A percentile compares a stretch with the other conserved stretches of the same genome.
Conservation (phyloP, 2,797 vertebrate genomes). For the Spheniscus humboldti region DNA sequence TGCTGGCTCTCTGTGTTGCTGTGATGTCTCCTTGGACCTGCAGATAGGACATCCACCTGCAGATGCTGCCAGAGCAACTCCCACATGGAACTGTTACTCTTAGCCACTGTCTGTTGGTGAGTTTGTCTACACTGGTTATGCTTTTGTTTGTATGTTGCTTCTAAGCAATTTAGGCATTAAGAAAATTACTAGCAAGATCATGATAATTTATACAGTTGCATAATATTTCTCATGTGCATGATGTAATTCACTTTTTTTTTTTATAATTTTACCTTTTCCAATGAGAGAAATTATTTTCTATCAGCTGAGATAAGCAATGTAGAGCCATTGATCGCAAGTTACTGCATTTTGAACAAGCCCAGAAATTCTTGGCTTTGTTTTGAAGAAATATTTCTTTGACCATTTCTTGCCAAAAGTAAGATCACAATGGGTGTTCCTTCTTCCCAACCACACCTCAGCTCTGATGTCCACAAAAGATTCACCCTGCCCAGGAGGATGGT, state of each 20-base stretch:
- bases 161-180: neutral
- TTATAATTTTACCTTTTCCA: neutral
- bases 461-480: neutral
- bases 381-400: neutral
- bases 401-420: neutral
- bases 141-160: neutral
- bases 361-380: neutral
- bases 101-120: neutral
- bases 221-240: neutral
- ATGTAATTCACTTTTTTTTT: neutral
- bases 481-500: neutral
- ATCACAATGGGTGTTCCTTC: neutral
- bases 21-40: neutral
- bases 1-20: neutral
- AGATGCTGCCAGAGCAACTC: neutral
- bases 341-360: neutral
- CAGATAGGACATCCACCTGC: neutral
- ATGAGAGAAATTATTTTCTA: neutral
- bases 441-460: neutral
- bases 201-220: neutral
- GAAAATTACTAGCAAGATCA: neutral
- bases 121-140: neutral
- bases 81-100: neutral
- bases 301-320: neutral
- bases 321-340: neutral